These are phyloP conservation scores for Chrysomela aeneicollis DNA, from an alignment of 2,888 invertebrate genomes.

Conservation along the genomic window DNA sequence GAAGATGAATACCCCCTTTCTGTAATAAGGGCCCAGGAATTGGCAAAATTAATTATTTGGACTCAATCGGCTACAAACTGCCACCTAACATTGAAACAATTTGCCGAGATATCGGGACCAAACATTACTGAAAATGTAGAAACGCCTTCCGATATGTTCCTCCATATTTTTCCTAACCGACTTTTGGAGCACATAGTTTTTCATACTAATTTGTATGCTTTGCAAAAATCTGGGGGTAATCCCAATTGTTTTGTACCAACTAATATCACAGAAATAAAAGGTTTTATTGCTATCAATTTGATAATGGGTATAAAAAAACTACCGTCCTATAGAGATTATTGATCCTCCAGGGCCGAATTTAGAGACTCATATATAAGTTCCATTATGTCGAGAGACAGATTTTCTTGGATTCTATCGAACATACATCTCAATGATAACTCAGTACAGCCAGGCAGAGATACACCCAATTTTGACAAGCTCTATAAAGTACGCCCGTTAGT, in stretches of 20 bases:
- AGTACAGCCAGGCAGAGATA: slow-evolving; percentile 1
- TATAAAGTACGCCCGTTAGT: slow-evolving; percentile 39
- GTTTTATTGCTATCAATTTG: slow-evolving; percentile 43
- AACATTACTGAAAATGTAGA: slow-evolving; percentile 6
- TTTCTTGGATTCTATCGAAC: slow-evolving; percentile 18
- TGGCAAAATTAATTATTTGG: neutral
- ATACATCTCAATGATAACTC: slow-evolving; percentile 21
- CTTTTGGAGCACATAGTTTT: slow-evolving; percentile 18
- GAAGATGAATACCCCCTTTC: neutral
- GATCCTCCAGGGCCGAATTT: slow-evolving; percentile 28
- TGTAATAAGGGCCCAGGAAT: neutral
- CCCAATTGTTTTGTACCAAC: slow-evolving; percentile 26
- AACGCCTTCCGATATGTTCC: slow-evolving; percentile 20
- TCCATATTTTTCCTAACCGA: slow-evolving; percentile 15
- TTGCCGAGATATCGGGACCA: slow-evolving; percentile 13
- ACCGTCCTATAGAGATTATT: slow-evolving; percentile 44
- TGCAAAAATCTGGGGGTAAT: slow-evolving; percentile 24
- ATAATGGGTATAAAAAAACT: slow-evolving; percentile 44
- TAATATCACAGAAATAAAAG: slow-evolving; percentile 35
- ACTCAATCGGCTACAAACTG: neutral
- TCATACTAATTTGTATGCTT: slow-evolving; percentile 24
- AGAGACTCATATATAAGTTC: slow-evolving; percentile 14
- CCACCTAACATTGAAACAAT: slow-evolving; percentile 10
- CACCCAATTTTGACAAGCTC: slow-evolving; percentile 14
- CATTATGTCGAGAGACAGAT: slow-evolving; percentile 18